Conservation (phyloP, 2,888 invertebrate genomes). For the Mimachlamys varia region DNA sequence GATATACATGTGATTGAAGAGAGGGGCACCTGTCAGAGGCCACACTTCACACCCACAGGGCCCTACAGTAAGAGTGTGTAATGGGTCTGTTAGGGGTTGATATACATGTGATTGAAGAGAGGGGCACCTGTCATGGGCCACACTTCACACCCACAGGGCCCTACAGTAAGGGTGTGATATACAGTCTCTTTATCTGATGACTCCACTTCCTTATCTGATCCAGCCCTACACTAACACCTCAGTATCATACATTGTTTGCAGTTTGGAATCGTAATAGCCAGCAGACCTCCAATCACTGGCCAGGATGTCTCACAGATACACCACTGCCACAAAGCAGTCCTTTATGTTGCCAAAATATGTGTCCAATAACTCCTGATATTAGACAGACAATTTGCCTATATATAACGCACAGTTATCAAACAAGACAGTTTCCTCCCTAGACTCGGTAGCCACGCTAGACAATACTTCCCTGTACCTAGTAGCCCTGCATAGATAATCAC, state of each 20-base stretch:
- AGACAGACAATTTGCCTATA: conserved; percentile 5
- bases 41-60: conserved; percentile 6
- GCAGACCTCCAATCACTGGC: background rate
- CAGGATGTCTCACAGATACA: background rate
- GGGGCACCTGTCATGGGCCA: conserved; percentile 12
- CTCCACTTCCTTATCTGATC: background rate
- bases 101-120: background rate
- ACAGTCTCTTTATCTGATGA: background rate
- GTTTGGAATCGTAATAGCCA: background rate
- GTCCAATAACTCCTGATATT: conserved; percentile 23
- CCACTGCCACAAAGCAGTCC: conserved; percentile 5
- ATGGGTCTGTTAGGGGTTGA: conserved; percentile 28
- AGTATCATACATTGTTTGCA: conserved; percentile 28
- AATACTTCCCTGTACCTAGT: background rate
- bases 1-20: background rate
- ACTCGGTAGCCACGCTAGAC: background rate
- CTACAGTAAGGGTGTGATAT: conserved; percentile 10
- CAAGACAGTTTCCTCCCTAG: background rate
- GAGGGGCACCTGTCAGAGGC: conserved; percentile 10
- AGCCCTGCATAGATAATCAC: background rate
- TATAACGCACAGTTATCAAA: background rate
- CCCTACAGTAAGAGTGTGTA: background rate
- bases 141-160: background rate
- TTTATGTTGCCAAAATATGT: conserved; percentile 23
- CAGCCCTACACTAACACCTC: background rate